Conservation (phyloP, 2,888 invertebrate species). For the Orthosia gracilis region DNA sequence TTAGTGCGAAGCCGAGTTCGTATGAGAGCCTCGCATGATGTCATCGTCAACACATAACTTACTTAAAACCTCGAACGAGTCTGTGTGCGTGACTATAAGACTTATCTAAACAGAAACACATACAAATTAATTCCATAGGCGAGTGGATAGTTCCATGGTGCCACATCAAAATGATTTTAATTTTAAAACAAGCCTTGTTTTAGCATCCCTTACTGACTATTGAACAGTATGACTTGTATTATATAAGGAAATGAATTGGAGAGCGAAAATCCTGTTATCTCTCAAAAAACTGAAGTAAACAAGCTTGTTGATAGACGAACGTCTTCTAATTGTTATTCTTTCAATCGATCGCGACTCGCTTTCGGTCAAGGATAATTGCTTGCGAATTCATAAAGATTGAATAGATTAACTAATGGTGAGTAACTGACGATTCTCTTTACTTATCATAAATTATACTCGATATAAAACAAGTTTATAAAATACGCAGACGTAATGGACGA, state of each 20-base stretch:
- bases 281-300: conserved; percentile 64
- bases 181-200: conserved; percentile 73
- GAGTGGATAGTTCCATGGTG: conserved; percentile 78
- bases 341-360: conserved; percentile 70
- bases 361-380: conserved; percentile 78
- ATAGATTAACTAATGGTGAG: conserved; percentile 28
- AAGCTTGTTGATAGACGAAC: conserved; percentile 66
- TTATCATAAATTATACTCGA: conserved; percentile 37
- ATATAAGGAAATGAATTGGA: conserved; percentile 73
- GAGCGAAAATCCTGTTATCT: conserved; percentile 71
- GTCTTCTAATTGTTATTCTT: conserved; percentile 53
- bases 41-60: conserved; percentile 74
- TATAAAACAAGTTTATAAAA: conserved; percentile 15
- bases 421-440: conserved; percentile 36
- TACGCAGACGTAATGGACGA: not conserved
- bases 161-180: conserved; percentile 65
- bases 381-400: conserved; percentile 64
- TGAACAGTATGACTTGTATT: conserved; percentile 67
- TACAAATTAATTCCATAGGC: conserved; percentile 67
- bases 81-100: conserved; percentile 63
- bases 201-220: conserved; percentile 71
- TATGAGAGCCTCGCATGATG: conserved; percentile 74
- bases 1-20: conserved; percentile 64
- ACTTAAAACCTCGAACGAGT: conserved; percentile 63
- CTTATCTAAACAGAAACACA: conserved; percentile 67